Evolutionary conservation across 2,797 vertebrate genomes (phyloP), one percentile per base, ranked within the genome.

Genomic region (Xiphorhynchus erythropygius): DNA sequence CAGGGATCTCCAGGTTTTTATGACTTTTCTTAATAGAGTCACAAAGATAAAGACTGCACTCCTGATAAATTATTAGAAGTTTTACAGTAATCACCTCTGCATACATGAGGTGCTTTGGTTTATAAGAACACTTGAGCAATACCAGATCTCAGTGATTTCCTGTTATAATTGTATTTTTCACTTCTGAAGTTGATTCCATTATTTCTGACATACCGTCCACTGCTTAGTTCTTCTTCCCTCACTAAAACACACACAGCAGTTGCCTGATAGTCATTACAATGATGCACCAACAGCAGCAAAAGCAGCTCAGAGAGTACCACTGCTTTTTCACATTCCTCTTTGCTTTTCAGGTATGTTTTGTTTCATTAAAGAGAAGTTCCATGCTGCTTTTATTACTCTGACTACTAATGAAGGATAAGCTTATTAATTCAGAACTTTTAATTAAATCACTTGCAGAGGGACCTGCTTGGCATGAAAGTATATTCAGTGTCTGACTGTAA

Each of bases 341-440:
- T 0, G 0, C 28, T 74, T 87, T 92, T 87, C 22, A 47, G 73
- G 13, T 41, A 13, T 52, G 53, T 22, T 94, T 63, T 71, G 22
- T 50, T 89, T 62, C 76, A 57, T 74, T 77, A 53, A 63, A 83
- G 84, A 74, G 56, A 82, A 60, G n/a, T 57, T 88, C 55, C 79
- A 27, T 47, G 69, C 91, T 91, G 93, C 47, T 88, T 93, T 94
- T 90, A 85, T 84, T 89, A 47, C 62, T 65, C 57, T 62, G 47
- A 73, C 62, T 94, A 41, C 82, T 91, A 87, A 68, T 64, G 83
- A 88, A 93, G 56, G 82, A 86, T 71, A 89, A 68, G 35, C 44
- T 87, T 89, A 84, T 92, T 94, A 85, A 87, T 89, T 90, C 67
- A 64, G 28, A 68, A 83, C 35, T 62, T 94, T 93, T 92, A 92